phyloP scores from a whole-genome alignment of 2,888 invertebrate species.

The Chloromyia formosa region DNA sequence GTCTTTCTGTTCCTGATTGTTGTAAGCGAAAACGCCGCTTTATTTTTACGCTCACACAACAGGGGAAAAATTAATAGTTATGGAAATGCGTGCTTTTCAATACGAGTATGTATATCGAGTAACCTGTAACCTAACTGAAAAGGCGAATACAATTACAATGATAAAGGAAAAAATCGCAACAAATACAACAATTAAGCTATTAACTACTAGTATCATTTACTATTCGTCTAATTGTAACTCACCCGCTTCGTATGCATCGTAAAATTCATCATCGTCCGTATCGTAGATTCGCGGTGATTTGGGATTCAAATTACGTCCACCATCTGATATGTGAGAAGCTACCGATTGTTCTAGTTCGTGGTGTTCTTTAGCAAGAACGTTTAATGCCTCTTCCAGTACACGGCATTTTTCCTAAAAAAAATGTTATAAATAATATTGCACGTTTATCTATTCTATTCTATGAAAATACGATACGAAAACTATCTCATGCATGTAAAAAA shows the following conservation, averaged over 20 bases:
- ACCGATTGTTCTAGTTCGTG: conserved; percentile 74
- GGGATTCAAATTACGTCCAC: conserved; percentile 51
- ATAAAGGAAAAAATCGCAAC: no score
- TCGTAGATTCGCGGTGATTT: conserved; percentile 59
- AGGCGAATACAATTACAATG: no score
- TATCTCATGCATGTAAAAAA: neutral
- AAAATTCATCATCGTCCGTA: conserved; percentile 62
- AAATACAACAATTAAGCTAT: no score
- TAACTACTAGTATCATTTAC: no score
- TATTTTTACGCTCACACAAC: no score
- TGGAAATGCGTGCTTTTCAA: no score
- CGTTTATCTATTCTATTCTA: neutral
- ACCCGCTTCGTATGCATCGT: conserved; percentile 62
- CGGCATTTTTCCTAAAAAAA: conserved; percentile 67
- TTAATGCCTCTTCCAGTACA: conserved; percentile 73
- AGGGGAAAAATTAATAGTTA: no score
- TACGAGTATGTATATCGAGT: no score
- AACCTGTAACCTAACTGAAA: no score
- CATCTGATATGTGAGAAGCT: conserved; percentile 67
- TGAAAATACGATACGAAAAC: neutral
- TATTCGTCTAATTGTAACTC: conserved; percentile 26
- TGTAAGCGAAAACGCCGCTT: no score
- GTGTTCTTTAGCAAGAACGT: conserved; percentile 73
- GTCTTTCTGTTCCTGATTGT: no score
- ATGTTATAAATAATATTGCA: conserved; percentile 4